Conservation (phyloP, 2,888 invertebrate genomes). For the Cephus sareptanus region DNA sequence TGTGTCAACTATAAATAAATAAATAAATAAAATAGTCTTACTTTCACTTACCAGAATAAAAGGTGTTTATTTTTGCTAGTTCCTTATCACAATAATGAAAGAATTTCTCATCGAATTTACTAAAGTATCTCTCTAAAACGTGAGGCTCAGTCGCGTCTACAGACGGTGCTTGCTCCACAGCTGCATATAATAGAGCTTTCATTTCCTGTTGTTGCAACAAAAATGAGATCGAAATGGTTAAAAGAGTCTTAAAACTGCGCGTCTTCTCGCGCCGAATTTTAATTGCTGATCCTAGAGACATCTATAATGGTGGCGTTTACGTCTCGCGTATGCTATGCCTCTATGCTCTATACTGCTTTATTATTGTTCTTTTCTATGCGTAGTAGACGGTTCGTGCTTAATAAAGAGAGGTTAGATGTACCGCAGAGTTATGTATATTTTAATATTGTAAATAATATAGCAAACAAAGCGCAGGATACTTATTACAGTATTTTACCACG, state of each 20-base stretch:
- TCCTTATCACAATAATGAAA: slow-evolving; percentile 88
- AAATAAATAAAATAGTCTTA: not conserved
- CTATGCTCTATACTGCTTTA: not conserved
- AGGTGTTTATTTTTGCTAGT: slow-evolving; percentile 88
- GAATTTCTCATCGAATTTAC: slow-evolving; percentile 86
- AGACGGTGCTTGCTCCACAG: slow-evolving; percentile 82
- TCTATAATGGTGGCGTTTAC: not conserved
- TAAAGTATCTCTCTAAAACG: slow-evolving; percentile 77
- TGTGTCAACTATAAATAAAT: not conserved
- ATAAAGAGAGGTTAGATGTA: not conserved
- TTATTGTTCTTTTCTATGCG: not conserved
- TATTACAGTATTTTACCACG: not conserved
- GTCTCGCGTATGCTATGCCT: not conserved
- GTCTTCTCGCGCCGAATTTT: not conserved
- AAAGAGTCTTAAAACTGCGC: not conserved
- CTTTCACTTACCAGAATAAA: slow-evolving; percentile 74
- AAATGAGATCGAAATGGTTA: not conserved
- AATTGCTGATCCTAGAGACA: not conserved
- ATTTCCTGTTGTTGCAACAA: slow-evolving; percentile 72
- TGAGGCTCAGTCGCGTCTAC: slow-evolving; percentile 80
- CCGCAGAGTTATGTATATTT: not conserved
- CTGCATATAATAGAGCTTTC: slow-evolving; percentile 85
- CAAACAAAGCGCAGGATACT: not conserved
- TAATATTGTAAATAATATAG: not conserved
- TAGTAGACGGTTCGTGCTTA: not conserved